Base-by-base conservation (phyloP, 1,140 invertebrate genomes). In the Scaptodrosophila lebanonensis region DNA sequence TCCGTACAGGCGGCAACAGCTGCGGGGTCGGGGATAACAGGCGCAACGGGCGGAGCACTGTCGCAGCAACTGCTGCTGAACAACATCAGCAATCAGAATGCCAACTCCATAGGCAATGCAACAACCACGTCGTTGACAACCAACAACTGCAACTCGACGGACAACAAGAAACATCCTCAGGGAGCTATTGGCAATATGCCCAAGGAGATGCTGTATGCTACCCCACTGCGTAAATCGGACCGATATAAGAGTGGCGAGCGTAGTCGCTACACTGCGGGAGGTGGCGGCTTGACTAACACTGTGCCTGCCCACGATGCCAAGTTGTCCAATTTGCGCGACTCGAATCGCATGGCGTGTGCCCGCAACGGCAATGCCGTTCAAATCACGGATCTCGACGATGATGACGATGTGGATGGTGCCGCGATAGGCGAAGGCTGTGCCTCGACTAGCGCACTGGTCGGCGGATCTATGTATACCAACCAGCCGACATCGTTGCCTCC, bases 131-230 rank as follows among this genome's bases (percentile, higher is more conserved):
- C 32, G 12, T n/a, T n/a, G n/a, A n/a, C 32, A 13, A 53, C 48
- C 29, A 15, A 38, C 1, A 84, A 84, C 30, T 66, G 63, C 38
- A 75, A 83, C 30, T 57, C 68, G 29, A 45, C 49, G 22, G 64
- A 59, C 25, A 56, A 58, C 47, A 77, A 62, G 36, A 47, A 56
- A 29, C 59, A 66, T 15, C 56, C 53, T 6, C 27, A 50, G 5
- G 51, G n/a, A 0, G 16, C 45, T 20, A 52, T 17, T 30, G 60
- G 54, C 67, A 82, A 83, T 48, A 40, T 84, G 62, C 58, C 79
- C 56, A 87, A 87, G 52, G 86, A 87, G 59, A 83, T 86, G 79
- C 54, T 87, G 11, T 87, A 87, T 38, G 86, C 86, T 9, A 87
- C 86, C 7, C 86, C 86, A 1, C 18, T 87, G 39, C 68, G 85